Evolutionary conservation across 2,888 invertebrate species (phyloP), one percentile per base, ranked within the genome.

Genomic region (Gisinianus flammeolus): DNA sequence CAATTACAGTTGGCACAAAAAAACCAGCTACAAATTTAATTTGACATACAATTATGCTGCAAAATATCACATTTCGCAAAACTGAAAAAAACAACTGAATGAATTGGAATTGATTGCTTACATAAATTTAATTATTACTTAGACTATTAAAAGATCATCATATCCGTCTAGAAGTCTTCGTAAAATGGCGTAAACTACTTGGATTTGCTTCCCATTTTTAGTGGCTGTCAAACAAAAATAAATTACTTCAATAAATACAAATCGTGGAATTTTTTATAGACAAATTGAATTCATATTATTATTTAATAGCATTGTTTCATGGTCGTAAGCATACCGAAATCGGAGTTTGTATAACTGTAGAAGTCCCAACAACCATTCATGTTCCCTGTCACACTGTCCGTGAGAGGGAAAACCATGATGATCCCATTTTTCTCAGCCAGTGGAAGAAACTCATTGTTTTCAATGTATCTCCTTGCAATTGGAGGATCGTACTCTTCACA

Each of bases 321-420:
- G n/a, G n/a, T n/a, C n/a, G n/a, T n/a, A n/a, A n/a, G n/a, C 76
- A 56, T 76, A 83, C 83, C 83, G 72, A 82, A 81, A 24, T 80
- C 58, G 8, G 30, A 8, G 12, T 81, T 79, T 4, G 82, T 83
- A 76, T 82, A 81, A 12, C 81, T 82, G 71, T 75, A 82, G 62
- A 83, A 83, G 56, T 82, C 83, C 81, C 82, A 83, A 54, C 83
- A 83, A 16, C 83, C 83, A 66, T 79, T 69, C 76, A 77, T 79
- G 68, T 81, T 83, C 10, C 64, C 54, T 2, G 81, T 78, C 33
- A 80, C 77, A 54, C 77, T 80, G 2, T 81, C 81, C 6, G 82
- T 79, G 31, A 83, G 70, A 22, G 84, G 84, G 67, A 84, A 84
- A 10, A 84, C 58, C 12, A 81, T 26, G 26, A 84, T 81, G 0